Evolutionary conservation across 2,888 invertebrate species (phyloP).

Genomic region (Himalopsyche tibetana): DNA sequence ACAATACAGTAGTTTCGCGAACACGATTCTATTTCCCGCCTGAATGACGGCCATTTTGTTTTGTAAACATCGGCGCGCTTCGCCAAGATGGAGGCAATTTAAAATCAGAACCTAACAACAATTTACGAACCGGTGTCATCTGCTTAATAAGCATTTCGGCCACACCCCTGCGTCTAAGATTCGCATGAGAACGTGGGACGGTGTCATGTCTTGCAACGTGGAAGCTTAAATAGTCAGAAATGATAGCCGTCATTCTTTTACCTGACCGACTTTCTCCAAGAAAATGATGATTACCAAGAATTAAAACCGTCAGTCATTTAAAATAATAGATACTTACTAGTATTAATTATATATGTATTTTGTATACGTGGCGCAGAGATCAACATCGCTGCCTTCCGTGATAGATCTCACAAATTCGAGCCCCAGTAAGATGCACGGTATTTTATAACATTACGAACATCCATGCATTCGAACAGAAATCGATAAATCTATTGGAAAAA

Average conservation of each 20-base stretch:
- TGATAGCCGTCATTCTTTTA: neutral
- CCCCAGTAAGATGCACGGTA: no score
- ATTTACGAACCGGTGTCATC: slow-evolving; percentile 15
- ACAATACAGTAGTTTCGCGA: neutral
- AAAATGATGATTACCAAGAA: neutral
- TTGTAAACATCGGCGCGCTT: neutral
- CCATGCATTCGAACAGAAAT: no score
- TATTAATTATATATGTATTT: no score
- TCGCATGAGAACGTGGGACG: neutral
- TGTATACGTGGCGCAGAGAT: no score
- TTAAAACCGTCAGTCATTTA: neutral
- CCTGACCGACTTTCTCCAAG: neutral
- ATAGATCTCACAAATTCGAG: no score
- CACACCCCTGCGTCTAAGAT: neutral
- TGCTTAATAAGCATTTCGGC: slow-evolving; percentile 17
- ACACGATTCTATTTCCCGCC: neutral
- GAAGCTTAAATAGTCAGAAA: neutral
- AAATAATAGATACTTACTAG: no score
- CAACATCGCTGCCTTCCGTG: no score
- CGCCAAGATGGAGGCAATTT: neutral
- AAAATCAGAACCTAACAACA: slow-evolving; percentile 23
- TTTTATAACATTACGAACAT: no score
- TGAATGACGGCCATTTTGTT: neutral
- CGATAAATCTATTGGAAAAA: no score
- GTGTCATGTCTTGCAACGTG: neutral